A percentile compares a stretch with the other conserved stretches of the same genome.
Evolutionary conservation across 2,888 invertebrate species (phyloP).

Genomic region (Eugnorisma glareosa): DNA sequence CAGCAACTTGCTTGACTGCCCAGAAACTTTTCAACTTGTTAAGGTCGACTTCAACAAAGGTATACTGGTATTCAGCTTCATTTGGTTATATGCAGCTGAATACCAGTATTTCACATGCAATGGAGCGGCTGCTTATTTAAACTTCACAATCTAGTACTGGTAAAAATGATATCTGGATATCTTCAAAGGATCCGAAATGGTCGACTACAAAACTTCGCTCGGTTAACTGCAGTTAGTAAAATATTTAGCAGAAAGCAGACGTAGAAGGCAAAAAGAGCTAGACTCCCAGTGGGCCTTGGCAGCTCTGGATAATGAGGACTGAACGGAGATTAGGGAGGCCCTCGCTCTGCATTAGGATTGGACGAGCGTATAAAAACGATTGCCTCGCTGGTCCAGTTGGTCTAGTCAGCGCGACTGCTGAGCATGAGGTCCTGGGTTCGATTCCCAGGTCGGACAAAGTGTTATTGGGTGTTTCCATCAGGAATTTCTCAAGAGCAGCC

Average conservation of each 20-base stretch:
- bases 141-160: background rate
- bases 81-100: background rate
- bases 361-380: too few relatives aligned
- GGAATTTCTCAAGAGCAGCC: too few relatives aligned
- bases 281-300: background rate
- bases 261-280: too few relatives aligned
- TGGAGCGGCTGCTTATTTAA: background rate
- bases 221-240: background rate
- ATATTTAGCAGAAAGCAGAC: background rate
- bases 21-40: background rate
- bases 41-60: background rate
- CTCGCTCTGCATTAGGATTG: too few relatives aligned
- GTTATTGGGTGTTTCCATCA: too few relatives aligned
- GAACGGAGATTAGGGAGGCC: too few relatives aligned
- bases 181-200: background rate
- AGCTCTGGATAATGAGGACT: background rate
- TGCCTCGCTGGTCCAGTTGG: too few relatives aligned
- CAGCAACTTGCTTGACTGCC: too few relatives aligned
- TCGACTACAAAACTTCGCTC: background rate
- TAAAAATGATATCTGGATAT: background rate
- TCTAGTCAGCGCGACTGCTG: too few relatives aligned
- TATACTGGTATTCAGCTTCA: background rate
- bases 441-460: too few relatives aligned
- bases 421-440: too few relatives aligned
- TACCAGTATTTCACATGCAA: background rate